Evolutionary conservation across 1,140 invertebrate genomes (phyloP), one percentile per base, ranked within the genome.

Genomic region (Helicorthomorpha holstii): DNA sequence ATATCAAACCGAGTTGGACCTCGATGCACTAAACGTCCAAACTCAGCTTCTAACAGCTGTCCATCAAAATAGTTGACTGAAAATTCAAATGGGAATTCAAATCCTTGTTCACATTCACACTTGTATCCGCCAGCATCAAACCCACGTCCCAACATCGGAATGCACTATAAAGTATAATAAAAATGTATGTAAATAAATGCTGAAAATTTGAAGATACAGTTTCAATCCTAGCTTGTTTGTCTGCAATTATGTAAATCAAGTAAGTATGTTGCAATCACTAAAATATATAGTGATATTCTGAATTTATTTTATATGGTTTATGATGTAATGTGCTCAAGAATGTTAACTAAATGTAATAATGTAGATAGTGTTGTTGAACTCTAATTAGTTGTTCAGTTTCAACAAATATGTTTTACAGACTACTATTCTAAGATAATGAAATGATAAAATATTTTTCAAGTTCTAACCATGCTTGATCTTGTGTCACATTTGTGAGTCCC

Each of bases 51-150:
- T 29, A 96, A 80, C 21, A 93, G 72, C 70, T 97, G 92, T 0
- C 93, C 93, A 68, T 97, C 92, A 64, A 87, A 95, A 66, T 95
- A 98, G 2, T 85, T 95, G 60, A 85, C 92, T 2, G 77, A 71
- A 69, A 92, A 90, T 69, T 94, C 90, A 65, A 91, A 96, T 0
- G 92, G 91, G 74, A 96, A 98, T 65, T 98, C 94, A 63, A 80
- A 98, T 24, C 92, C 93, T 71, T 97, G 92, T 49, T 86, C 79
- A 64, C 93, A 98, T 66, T 96, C 91, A 68, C 94, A 98, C 70
- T 98, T 97, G 70, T 98, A 98, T n/a, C 89, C 89, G 48, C 92
- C 92, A 14, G 80, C 79, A 56, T 90, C 81, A 66, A 88, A 94
- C 45, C 86, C 85, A 64, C 89, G 76, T 16, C 91, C 90, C 58